Base-by-base conservation (phyloP, 2,797 vertebrate species). In the Syngnathus acus region DNA sequence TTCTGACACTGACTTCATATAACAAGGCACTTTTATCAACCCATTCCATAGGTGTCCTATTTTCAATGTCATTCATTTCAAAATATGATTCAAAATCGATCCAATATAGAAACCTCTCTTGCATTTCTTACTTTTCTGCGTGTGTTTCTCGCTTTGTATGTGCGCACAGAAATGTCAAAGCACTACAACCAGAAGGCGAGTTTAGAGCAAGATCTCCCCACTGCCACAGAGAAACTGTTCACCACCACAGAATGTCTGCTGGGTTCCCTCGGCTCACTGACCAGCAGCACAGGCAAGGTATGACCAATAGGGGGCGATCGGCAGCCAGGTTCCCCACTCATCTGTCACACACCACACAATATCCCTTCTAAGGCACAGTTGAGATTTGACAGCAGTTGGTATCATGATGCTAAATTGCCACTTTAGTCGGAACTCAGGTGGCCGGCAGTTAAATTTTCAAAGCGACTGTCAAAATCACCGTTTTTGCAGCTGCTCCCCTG, bases 211-310 rank as follows among this genome's bases (percentile, higher is more conserved):
- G 95, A 97, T 57, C 87, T 98, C 75, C 94, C 97, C 61, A 95
- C 92, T 17, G 83, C 93, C 78, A 96, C 96, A 0, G 95, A 99
- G 90, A 99, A 99, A 83, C 92, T 98, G 53, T 74, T 91, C 64
- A 99, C 94, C 78, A 99, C 97, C 55, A 95, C 97, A 17, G 95
- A 99, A 74, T 99, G 97, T 77, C 91, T 99, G 81, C 90, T 98
- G 60, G 94, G 95, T 39, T 98, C 97, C 32, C 64, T 96, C 53
- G 91, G 91, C 23, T 94, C 94, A 2, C 89, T 99, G 78, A 94
- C 92, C 80, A 97, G 89, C 81, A 92, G 85, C 90, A 93, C 90
- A 0, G 90, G 92, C 84, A 99, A 98, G 95, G 97, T 98, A 91
- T 73, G 61, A 53, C 72, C 84, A 86, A 62, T 75, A 86, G 87